phyloP scores from a whole-genome alignment of 2,888 invertebrate species.

The Drosophila mimetica region DNA sequence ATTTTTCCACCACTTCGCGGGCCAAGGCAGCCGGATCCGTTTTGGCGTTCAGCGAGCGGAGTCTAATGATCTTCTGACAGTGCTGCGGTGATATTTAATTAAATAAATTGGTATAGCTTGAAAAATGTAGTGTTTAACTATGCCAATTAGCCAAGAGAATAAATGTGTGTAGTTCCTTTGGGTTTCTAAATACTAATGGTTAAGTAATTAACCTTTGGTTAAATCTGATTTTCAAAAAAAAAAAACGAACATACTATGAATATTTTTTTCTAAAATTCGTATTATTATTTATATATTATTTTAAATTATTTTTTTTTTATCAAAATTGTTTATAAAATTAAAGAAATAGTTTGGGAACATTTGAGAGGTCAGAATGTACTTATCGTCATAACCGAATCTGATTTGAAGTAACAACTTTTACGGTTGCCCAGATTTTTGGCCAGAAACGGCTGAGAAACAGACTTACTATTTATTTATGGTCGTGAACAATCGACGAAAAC shows the following conservation, averaged over 20 bases:
- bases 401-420: slow-evolving; percentile 1
- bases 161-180: too few relatives aligned
- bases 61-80: slow-evolving; percentile 92
- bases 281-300: too few relatives aligned
- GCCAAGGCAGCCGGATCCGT: slow-evolving; percentile 92
- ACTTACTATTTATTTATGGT: slow-evolving; percentile 24
- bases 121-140: not conserved
- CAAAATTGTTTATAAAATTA: not conserved
- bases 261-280: too few relatives aligned
- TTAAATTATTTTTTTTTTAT: not conserved
- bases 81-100: slow-evolving; percentile 84
- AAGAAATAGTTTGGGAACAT: slow-evolving; percentile 1
- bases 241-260: too few relatives aligned
- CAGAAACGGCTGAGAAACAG: not conserved
- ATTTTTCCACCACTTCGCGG: slow-evolving; percentile 93
- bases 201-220: too few relatives aligned
- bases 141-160: too few relatives aligned
- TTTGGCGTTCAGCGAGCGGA: slow-evolving; percentile 91
- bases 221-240: too few relatives aligned
- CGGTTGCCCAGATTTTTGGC: slow-evolving; percentile 10
- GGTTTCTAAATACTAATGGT: too few relatives aligned
- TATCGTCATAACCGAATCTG: not conserved
- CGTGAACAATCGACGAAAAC: slow-evolving; percentile 16
- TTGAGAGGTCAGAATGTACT: not conserved
- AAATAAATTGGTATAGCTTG: not conserved